Base-by-base conservation (phyloP, 1,140 invertebrate genomes). In the Magallana gigas region DNA sequence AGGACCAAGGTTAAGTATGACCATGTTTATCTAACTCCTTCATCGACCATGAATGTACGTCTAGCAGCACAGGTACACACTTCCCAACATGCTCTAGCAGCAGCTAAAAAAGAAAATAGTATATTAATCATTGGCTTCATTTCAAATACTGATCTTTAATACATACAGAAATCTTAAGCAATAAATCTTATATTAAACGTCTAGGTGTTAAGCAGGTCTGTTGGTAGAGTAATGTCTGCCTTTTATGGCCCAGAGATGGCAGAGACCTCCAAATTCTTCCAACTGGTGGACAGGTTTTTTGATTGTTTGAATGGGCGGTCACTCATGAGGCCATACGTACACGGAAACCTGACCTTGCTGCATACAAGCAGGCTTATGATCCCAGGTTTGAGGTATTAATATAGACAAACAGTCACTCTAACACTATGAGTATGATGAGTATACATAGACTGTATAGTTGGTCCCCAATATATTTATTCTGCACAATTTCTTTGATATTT, bases 1-100 rank as follows among this genome's bases (percentile, higher is more conserved):
- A 85, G 9, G 23, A 88, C 84, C 18, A 88, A 88, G 57, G 80
- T 88, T 16, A 88, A 56, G 18, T n/a, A 81, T 60, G 71, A 85
- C 23, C 87, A 88, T n/a, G 29, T 85, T n/a, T 59, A 62, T 12
- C 58, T 88, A 8, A 85, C 83, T 14, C 57, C 58, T 36, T 36
- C 57, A 18, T 18, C 60, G 23, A 71, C 57, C 8, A 85, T 85
- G 60, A 85, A 80, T 85, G 83, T 85, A 1, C 85, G 29, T 68
- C 83, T 85, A 14, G 87, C 83, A 85, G 83, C 29, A 58, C 87
- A 88, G 83, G 87, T 80, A 64, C 18, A 68, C 14, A 62, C n/a
- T 68, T 8, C 64, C 64, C 16, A 16, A 36, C 36, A 36, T 36
- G 36, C 36, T 36, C 4, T 36, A 36, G 36, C 36, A 36, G 36